Evolutionary conservation across 2,888 invertebrate genomes (phyloP).

Genomic region (Euproctis similis): DNA sequence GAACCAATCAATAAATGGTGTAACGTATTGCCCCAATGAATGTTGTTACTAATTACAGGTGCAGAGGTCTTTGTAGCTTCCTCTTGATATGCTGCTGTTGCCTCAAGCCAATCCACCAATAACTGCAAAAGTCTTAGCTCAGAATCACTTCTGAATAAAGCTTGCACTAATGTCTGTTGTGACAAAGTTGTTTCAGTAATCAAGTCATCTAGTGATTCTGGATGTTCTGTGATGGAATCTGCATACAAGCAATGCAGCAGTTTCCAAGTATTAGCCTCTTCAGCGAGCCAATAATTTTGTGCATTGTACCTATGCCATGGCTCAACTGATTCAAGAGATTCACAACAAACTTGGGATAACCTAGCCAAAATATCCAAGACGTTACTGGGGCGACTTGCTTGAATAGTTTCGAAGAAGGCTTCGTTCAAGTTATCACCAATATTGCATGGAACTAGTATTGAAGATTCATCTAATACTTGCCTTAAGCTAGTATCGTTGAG

Average conservation of each 20-base stretch:
- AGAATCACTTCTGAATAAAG: conserved; percentile 65
- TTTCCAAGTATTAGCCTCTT: conserved; percentile 93
- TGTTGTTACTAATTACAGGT: conserved; percentile 72
- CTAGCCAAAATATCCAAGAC: conserved; percentile 78
- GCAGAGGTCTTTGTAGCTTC: conserved; percentile 59
- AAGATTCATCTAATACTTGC: conserved; percentile 62
- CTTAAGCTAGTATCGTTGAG: conserved; percentile 64
- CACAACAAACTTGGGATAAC: conserved; percentile 79
- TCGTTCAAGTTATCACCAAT: conserved; percentile 55
- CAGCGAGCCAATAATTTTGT: conserved; percentile 79
- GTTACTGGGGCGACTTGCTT: conserved; percentile 60
- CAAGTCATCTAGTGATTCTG: conserved; percentile 66
- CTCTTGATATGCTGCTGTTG: conserved; percentile 89
- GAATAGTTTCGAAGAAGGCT: conserved; percentile 67
- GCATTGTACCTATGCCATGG: conserved; percentile 67
- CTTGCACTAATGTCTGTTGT: conserved; percentile 53
- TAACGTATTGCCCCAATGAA: conserved; percentile 94
- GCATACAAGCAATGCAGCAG: conserved; percentile 87
- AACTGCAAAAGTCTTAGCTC: conserved; percentile 84
- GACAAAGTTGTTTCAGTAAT: conserved; percentile 56
- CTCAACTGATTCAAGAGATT: conserved; percentile 73
- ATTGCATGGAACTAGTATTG: conserved; percentile 42
- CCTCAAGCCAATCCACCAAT: conserved; percentile 95
- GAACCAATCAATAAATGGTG: conserved; percentile 80
- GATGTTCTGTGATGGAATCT: conserved; percentile 81